phyloP scores from a whole-genome alignment of 2,888 invertebrate species.

The Cephus pulcher region DNA sequence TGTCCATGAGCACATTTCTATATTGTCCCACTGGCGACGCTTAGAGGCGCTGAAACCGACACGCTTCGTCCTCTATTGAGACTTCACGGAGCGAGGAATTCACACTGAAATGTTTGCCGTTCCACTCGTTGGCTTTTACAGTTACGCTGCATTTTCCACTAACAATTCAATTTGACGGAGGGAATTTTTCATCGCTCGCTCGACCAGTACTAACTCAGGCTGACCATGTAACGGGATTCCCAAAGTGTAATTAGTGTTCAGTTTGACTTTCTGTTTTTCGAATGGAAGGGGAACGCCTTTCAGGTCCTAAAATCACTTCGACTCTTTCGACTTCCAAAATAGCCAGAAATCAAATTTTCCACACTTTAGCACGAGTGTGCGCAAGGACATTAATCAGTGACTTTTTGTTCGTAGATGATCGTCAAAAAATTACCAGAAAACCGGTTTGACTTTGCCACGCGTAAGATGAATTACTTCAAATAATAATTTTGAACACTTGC shows the following conservation, averaged over 20 bases:
- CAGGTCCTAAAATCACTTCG: not conserved
- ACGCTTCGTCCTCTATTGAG: not conserved
- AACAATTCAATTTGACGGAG: not conserved
- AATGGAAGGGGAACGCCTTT: not conserved
- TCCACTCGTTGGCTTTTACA: not conserved
- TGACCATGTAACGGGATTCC: slow-evolving; percentile 4
- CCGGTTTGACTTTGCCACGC: not conserved
- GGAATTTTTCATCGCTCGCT: not conserved
- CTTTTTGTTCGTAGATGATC: not conserved
- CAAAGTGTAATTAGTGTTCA: not conserved
- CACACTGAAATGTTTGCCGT: not conserved
- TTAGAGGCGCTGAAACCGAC: not conserved
- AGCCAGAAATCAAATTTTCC: not conserved
- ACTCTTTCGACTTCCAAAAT: not conserved
- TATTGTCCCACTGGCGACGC: not conserved
- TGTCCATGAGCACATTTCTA: not conserved
- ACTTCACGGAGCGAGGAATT: not conserved
- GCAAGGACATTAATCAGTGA: not conserved
- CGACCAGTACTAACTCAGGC: not conserved
- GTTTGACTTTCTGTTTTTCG: not conserved
- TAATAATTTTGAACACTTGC: not conserved
- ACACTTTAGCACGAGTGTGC: not conserved
- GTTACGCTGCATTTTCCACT: not conserved
- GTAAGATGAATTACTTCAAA: not conserved
- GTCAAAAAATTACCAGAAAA: not conserved